A percentile compares a stretch with the other conserved stretches of the same genome.
phyloP scores from a whole-genome alignment of 2,888 invertebrate species.

The Pollenia angustigena region DNA sequence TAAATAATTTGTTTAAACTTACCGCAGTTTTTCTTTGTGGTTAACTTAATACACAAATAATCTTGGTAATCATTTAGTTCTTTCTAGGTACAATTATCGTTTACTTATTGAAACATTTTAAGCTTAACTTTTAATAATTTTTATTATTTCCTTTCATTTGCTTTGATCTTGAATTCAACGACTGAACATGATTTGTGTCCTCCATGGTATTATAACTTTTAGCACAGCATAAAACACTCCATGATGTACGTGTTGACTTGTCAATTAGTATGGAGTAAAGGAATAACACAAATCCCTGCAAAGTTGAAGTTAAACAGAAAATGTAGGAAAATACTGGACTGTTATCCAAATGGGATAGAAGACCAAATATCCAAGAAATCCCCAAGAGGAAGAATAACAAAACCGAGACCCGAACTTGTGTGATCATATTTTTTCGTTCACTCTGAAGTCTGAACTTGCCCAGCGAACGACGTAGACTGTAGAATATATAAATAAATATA shows the following conservation, averaged over 20 bases:
- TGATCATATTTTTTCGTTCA: slow-evolving; percentile 77
- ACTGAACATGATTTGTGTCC: not conserved
- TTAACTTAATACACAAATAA: too few relatives aligned
- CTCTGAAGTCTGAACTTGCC: slow-evolving; percentile 80
- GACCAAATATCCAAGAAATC: slow-evolving; percentile 87
- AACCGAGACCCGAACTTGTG: slow-evolving; percentile 86
- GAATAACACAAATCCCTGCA: slow-evolving; percentile 87
- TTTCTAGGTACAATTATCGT: not conserved
- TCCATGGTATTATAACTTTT: slow-evolving; percentile 45
- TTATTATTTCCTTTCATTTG: not conserved
- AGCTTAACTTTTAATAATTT: too few relatives aligned
- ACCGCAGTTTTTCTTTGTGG: too few relatives aligned
- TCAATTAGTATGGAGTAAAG: slow-evolving; percentile 87
- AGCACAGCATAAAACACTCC: slow-evolving; percentile 78
- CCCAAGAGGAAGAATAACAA: slow-evolving; percentile 87
- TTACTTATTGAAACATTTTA: not conserved
- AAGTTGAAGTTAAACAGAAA: slow-evolving; percentile 87
- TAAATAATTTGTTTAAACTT: too few relatives aligned
- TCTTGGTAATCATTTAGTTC: not conserved
- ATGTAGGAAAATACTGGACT: slow-evolving; percentile 86
- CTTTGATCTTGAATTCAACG: not conserved
- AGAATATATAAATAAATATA: slow-evolving; percentile 86
- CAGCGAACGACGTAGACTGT: slow-evolving; percentile 82
- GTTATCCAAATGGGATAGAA: slow-evolving; percentile 85
- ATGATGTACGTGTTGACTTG: slow-evolving; percentile 85